phyloP scores from a whole-genome alignment of 2,797 vertebrate species.

The Parambassis ranga region DNA sequence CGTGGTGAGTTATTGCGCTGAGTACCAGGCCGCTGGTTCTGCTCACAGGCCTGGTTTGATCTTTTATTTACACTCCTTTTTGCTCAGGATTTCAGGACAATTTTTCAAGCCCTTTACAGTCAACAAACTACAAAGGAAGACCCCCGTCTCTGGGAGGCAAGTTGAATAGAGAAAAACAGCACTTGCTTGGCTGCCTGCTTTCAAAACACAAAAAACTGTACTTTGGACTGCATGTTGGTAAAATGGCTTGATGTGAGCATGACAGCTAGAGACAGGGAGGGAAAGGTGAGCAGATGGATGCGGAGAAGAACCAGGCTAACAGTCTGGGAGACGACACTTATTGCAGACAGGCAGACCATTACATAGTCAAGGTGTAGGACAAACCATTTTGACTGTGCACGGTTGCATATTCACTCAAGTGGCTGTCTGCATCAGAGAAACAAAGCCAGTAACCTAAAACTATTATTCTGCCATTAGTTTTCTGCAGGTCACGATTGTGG shows the following conservation, averaged over 20 bases:
- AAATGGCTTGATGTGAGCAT: constrained; percentile 31
- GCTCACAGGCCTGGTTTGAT: constrained; percentile 77
- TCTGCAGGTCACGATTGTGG: constrained; percentile 78
- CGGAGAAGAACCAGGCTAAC: background rate
- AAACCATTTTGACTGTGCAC: constrained; percentile 60
- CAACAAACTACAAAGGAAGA: constrained; percentile 78
- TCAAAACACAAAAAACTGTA: constrained; percentile 45
- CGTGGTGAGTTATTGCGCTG: constrained; percentile 75
- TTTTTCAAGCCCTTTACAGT: constrained; percentile 75
- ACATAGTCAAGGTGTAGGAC: constrained; percentile 64
- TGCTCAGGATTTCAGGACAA: constrained; percentile 79
- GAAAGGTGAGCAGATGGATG: constrained; percentile 26
- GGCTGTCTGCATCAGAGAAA: constrained; percentile 72
- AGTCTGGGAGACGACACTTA: constrained; percentile 7
- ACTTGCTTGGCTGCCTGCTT: constrained; percentile 51
- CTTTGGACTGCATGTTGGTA: constrained; percentile 47
- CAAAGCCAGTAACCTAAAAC: constrained; percentile 76
- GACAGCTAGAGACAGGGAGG: constrained; percentile 38
- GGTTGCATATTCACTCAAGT: constrained; percentile 76
- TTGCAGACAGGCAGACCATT: constrained; percentile 46
- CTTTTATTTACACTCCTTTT: constrained; percentile 82
- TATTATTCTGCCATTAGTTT: constrained; percentile 81
- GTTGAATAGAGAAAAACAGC: constrained; percentile 60
- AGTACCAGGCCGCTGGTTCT: constrained; percentile 72
- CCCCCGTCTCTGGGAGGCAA: constrained; percentile 65